Conservation (phyloP, 2,888 invertebrate species). For the Dione juno region DNA sequence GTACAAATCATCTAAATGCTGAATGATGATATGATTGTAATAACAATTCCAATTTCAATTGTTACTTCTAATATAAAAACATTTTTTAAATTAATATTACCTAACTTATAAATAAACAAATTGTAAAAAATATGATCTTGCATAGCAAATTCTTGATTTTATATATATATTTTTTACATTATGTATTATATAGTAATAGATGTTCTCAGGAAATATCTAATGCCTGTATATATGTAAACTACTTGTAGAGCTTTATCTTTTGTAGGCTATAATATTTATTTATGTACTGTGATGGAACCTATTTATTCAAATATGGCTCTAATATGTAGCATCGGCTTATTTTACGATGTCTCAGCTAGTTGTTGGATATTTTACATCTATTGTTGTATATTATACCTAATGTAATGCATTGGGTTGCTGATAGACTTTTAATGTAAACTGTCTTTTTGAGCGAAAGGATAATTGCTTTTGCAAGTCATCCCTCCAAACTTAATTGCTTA, state of each 20-base stretch:
- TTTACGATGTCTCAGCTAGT: conserved; percentile 2
- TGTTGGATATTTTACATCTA: conserved; percentile 9
- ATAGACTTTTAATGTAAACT: background rate
- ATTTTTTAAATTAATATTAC: background rate
- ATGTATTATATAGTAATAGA: background rate
- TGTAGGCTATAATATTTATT: conserved; percentile 68
- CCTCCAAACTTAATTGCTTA: conserved; percentile 2
- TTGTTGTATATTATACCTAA: background rate
- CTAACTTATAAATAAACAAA: background rate
- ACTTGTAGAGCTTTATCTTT: conserved; percentile 79
- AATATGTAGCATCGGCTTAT: conserved; percentile 28
- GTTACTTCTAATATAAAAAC: background rate
- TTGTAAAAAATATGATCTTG: background rate
- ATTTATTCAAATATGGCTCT: conserved; percentile 39
- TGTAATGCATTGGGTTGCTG: conserved; percentile 19
- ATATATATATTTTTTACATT: background rate
- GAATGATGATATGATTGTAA: background rate
- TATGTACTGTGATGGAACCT: conserved; percentile 51
- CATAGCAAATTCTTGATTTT: background rate
- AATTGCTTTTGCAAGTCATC: background rate
- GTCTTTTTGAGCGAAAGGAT: background rate
- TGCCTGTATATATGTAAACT: conserved; percentile 79
- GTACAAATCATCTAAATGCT: too few species aligned
- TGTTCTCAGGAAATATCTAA: conserved; percentile 34
- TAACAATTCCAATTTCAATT: background rate